These are phyloP conservation scores for Esperia sulphurella DNA, from an alignment of 2,888 invertebrate species.

Conservation along the genomic window DNA sequence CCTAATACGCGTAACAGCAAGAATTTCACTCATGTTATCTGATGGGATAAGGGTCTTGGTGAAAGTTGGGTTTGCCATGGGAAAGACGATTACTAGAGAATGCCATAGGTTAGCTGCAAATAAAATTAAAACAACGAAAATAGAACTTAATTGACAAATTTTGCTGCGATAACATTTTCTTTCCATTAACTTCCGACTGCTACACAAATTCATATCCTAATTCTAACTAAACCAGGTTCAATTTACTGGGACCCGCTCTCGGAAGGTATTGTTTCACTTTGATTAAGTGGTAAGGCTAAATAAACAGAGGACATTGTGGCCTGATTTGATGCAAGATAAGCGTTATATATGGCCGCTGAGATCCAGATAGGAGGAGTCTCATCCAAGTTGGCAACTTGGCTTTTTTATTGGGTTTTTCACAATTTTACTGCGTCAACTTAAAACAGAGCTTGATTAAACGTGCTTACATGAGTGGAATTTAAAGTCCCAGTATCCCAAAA, in stretches of 20 bases:
- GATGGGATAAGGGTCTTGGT: neutral
- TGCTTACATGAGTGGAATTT: too few species aligned
- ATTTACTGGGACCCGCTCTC: conserved; percentile 1
- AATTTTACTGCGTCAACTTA: neutral
- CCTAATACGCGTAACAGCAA: neutral
- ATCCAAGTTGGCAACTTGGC: neutral
- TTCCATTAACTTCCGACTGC: neutral
- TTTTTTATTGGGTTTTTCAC: neutral
- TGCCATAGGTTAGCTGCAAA: too few species aligned
- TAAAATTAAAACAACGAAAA: too few species aligned
- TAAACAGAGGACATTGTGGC: conserved; percentile 30
- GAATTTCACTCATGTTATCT: neutral
- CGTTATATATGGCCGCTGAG: conserved; percentile 37
- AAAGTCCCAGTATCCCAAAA: too few species aligned
- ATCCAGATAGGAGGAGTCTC: conserved; percentile 28
- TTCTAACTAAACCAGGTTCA: neutral
- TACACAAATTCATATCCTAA: neutral
- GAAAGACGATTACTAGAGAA: too few species aligned
- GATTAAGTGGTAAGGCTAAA: conserved; percentile 34
- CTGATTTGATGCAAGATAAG: conserved; percentile 44
- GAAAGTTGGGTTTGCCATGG: neutral
- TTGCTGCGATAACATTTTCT: neutral
- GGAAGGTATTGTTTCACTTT: conserved; percentile 33
- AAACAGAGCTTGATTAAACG: neutral
- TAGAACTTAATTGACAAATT: too few species aligned